These are phyloP conservation scores for Lasioglossum baleicum DNA, from an alignment of 1,140 invertebrate genomes.

Conservation along the genomic window DNA sequence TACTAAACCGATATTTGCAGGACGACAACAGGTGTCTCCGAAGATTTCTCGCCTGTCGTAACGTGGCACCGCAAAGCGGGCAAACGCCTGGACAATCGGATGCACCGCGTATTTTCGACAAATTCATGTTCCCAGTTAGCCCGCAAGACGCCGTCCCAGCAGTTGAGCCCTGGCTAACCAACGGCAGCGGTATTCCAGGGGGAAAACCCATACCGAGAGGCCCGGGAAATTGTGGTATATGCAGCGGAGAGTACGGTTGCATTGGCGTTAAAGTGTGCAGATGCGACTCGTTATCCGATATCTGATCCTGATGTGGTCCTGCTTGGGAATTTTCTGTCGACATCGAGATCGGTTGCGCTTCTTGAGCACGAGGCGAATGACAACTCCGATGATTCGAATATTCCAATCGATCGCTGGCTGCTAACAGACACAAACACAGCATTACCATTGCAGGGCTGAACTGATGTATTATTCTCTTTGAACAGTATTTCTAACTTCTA, in stretches of 20 bases:
- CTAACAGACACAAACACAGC: constrained; percentile 77
- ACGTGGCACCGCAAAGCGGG: constrained; percentile 82
- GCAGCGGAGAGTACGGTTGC: constrained; percentile 76
- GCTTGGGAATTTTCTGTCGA: constrained; percentile 55
- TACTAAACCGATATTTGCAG: constrained; percentile 76
- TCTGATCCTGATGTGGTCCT: constrained; percentile 58
- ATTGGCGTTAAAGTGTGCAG: constrained; percentile 75
- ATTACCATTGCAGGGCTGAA: constrained; percentile 75
- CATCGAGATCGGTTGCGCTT: constrained; percentile 55
- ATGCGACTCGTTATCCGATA: constrained; percentile 68
- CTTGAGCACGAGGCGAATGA: constrained; percentile 63
- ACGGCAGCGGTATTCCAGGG: constrained; percentile 50
- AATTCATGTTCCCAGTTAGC: constrained; percentile 35
- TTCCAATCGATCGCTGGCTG: constrained; percentile 67
- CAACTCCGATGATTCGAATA: constrained; percentile 64
- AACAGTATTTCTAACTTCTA: constrained; percentile 35
- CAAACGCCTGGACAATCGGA: constrained; percentile 84
- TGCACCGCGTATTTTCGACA: constrained; percentile 79
- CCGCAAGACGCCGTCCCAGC: constrained; percentile 37
- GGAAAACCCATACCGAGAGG: constrained; percentile 60
- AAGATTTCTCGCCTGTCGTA: constrained; percentile 82
- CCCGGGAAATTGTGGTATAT: constrained; percentile 75
- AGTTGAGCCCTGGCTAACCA: constrained; percentile 37
- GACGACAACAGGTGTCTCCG: constrained; percentile 81
- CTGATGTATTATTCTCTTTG: constrained; percentile 51